Evolutionary conservation across 2,113 vertebrate genomes (phyloP), one percentile per base, ranked within the genome.

Genomic region (Orthonyx spaldingii): DNA sequence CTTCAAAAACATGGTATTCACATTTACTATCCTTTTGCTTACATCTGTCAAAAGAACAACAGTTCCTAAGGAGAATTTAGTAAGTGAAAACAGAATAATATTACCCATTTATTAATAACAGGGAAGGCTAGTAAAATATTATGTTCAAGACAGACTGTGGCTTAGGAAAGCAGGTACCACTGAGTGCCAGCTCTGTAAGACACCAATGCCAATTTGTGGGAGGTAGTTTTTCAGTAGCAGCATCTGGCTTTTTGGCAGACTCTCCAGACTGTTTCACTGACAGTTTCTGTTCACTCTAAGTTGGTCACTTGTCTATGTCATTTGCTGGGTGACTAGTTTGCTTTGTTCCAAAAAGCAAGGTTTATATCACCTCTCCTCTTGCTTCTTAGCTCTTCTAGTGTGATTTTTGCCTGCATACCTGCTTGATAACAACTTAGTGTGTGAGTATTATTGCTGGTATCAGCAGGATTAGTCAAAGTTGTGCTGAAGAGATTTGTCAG

Each of bases 241-340:
- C 97, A 97, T 96, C 96, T 98, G 97, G 95, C 88, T 94, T 79
- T 90, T 96, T 98, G 96, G 96, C 95, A 98, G 61, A 23, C 32
- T 95, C 42, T 84, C 78, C 41, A 92, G 42, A 39, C 56, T 83
- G 50, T 89, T 97, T 96, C 95, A 53, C 87, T 96, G 95, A 94
- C 80, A 95, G 9, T 27, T 35, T 93, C 83, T 32, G 37, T 82
- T 97, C 64, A 56, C 80, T 93, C 88, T 68, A 64, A 84, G 82
- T 72, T 94, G 91, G 94, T 96, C 94, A 93, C 55, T 97, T 94
- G 79, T 17, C 76, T 82, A 23, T 94, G 85, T 57, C 66, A 89
- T 96, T 96, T 84, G 42, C 77, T 90, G 81, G 52, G 47, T 83
- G 84, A 95, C 41, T 41, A 41, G 24, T 44, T 65, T 87, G 61